A percentile compares a stretch with the other conserved stretches of the same genome.
Conservation (phyloP, 1,140 invertebrate genomes). For the Conopomorpha cramerella region DNA sequence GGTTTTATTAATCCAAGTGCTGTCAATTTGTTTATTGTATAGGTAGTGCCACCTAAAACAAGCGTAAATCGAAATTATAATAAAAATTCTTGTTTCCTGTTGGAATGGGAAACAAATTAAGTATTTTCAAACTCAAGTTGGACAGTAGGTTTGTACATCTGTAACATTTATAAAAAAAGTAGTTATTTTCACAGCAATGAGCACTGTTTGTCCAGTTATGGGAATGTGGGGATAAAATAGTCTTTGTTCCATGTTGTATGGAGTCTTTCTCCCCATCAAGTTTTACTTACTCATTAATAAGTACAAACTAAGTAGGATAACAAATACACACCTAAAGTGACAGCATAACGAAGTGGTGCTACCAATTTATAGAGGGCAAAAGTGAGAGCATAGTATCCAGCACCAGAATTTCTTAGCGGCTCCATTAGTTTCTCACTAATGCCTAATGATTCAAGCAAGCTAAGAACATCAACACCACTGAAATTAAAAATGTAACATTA, state of each 20-base stretch:
- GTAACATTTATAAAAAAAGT: no score
- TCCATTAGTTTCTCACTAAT: constrained; percentile 77
- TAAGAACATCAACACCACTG: constrained; percentile 87
- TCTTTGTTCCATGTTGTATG: no score
- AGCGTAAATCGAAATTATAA: constrained; percentile 1
- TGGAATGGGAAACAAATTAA: not conserved
- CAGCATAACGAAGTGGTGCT: constrained; percentile 87
- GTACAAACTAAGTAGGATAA: constrained; percentile 1
- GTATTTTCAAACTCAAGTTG: no score
- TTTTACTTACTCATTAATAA: no score
- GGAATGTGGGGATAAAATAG: no score
- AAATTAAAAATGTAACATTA: constrained; percentile 10
- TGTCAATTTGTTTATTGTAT: constrained; percentile 71
- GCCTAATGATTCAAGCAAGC: constrained; percentile 74
- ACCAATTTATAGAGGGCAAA: constrained; percentile 91
- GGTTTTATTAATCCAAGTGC: constrained; percentile 72
- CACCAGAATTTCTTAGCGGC: constrained; percentile 73
- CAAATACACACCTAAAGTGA: constrained; percentile 77
- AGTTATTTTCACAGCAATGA: no score
- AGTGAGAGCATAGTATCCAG: constrained; percentile 86
- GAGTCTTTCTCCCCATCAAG: no score
- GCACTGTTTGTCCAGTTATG: no score
- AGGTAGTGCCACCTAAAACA: constrained; percentile 68
- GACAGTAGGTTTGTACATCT: no score
- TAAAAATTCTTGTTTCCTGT: not conserved